These are phyloP conservation scores for Dicentrarchus labrax DNA, from an alignment of 2,113 vertebrate species.

Conservation along the genomic window DNA sequence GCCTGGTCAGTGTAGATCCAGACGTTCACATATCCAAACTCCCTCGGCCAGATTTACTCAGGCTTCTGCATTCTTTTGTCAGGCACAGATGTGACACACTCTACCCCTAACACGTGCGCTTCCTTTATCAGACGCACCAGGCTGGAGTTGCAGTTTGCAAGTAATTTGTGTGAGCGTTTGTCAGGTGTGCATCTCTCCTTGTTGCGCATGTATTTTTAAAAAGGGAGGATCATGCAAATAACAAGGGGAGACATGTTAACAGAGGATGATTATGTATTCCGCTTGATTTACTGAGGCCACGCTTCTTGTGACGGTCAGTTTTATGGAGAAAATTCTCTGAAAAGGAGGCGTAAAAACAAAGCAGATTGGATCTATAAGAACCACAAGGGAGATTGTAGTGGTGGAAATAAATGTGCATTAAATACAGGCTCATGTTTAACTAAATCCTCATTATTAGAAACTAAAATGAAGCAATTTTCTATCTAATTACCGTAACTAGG, in stretches of 20 bases:
- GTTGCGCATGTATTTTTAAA: background rate
- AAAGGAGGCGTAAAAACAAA: background rate
- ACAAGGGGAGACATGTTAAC: background rate
- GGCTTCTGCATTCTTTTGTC: background rate
- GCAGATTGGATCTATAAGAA: background rate
- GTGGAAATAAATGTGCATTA: background rate
- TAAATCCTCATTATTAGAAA: no score
- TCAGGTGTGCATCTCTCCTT: background rate
- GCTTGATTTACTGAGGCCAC: background rate
- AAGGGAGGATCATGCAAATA: background rate
- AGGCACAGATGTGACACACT: background rate
- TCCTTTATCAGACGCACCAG: background rate
- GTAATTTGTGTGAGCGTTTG: background rate
- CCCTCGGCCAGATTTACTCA: background rate
- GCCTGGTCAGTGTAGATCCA: conserved; percentile 10
- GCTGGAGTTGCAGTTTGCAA: background rate
- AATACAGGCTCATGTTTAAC: background rate
- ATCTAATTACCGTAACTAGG: no score
- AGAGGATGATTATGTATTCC: background rate
- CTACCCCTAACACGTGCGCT: background rate
- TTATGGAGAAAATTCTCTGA: background rate
- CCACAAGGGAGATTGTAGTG: background rate
- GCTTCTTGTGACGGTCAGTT: background rate
- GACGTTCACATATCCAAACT: background rate
- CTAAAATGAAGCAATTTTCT: no score